Conservation (phyloP, 1,140 invertebrate genomes). For the Drosophila lacteicornis region DNA sequence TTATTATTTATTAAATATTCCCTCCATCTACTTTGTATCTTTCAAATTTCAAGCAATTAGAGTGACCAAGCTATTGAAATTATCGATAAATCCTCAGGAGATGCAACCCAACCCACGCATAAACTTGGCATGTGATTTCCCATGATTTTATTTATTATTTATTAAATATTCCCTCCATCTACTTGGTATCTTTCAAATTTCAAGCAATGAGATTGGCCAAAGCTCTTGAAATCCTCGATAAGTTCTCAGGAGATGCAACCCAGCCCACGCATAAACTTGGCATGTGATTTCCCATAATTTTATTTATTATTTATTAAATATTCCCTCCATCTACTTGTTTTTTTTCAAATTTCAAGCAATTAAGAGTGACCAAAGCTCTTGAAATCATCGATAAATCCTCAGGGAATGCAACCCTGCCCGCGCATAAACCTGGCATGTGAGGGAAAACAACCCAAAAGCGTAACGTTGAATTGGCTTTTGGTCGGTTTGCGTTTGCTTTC, state of each 20-base stretch:
- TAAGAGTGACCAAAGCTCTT: not conserved
- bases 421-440: constrained; percentile 9
- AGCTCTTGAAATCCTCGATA: not conserved
- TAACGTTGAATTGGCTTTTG: constrained; percentile 47
- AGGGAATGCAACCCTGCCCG: not conserved
- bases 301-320: too few relatives aligned
- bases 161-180: too few relatives aligned
- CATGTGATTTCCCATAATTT: not conserved
- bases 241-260: not conserved
- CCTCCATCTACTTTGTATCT: too few relatives aligned
- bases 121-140: too few relatives aligned
- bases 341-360: not conserved
- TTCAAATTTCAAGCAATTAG: not conserved
- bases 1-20: too few relatives aligned
- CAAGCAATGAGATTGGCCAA: not conserved
- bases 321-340: too few relatives aligned
- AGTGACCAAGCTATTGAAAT: too few relatives aligned
- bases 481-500: constrained; percentile 24
- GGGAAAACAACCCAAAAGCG: constrained; percentile 28
- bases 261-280: constrained; percentile 7
- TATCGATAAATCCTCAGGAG: too few relatives aligned
- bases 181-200: too few relatives aligned
- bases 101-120: too few relatives aligned
- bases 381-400: not conserved
- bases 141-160: too few relatives aligned